A percentile compares a stretch with the other conserved stretches of the same genome.
These are phyloP conservation scores for Hydropsyche betteni DNA, from an alignment of 2,888 invertebrate genomes.

Conservation along the genomic window DNA sequence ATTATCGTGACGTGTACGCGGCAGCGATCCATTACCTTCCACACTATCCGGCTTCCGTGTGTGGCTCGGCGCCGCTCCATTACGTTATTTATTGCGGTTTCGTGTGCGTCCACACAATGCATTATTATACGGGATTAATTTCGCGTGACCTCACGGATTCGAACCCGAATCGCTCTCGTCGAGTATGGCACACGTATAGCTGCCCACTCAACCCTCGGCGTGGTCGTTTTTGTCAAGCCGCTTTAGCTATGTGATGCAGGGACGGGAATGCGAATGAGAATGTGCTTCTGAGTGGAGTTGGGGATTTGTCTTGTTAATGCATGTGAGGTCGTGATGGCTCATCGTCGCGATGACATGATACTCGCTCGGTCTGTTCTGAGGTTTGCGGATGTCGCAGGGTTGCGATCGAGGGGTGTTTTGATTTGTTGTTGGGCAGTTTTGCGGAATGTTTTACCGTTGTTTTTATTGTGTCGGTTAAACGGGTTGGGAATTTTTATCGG, in stretches of 20 bases:
- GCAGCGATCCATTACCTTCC: no score
- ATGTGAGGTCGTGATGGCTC: no score
- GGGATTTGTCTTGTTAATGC: neutral
- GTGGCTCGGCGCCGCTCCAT: constrained; percentile 21
- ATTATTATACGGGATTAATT: constrained; percentile 39
- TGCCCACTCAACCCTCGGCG: neutral
- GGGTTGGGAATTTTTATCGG: no score
- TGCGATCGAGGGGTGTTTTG: no score
- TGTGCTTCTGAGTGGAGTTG: neutral
- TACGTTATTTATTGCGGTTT: constrained; percentile 40
- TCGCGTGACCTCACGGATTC: constrained; percentile 42
- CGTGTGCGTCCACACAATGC: constrained; percentile 39
- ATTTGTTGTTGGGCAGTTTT: no score
- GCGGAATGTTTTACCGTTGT: no score
- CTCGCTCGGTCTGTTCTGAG: no score
- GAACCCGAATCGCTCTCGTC: constrained; percentile 36
- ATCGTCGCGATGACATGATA: no score
- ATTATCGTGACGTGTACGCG: no score
- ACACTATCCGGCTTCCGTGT: no score
- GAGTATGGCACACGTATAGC: constrained; percentile 3
- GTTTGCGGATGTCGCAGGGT: no score
- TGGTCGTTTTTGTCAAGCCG: constrained; percentile 1
- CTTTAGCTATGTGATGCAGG: constrained; percentile 18
- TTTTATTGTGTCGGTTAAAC: no score
- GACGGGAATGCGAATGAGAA: neutral